These are phyloP conservation scores for Zaprionus kolodkinae DNA, from an alignment of 1,140 invertebrate species.

Conservation along the genomic window DNA sequence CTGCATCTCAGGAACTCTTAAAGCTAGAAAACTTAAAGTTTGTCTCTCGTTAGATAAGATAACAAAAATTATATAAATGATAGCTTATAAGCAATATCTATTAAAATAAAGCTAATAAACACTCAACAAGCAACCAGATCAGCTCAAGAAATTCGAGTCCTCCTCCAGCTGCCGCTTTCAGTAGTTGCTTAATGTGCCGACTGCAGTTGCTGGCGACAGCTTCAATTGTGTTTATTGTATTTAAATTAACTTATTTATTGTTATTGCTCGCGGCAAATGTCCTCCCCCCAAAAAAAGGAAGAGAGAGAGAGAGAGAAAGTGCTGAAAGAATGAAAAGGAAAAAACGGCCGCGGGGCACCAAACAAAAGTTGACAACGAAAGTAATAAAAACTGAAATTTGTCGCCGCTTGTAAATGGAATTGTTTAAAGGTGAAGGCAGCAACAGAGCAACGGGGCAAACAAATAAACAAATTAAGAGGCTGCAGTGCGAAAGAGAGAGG, in stretches of 20 bases:
- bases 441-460: constrained; percentile 48
- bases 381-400: constrained; percentile 79
- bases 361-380: constrained; percentile 72
- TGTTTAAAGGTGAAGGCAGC: constrained; percentile 76
- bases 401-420: constrained; percentile 81
- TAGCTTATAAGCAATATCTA: neutral
- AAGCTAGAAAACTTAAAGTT: neutral
- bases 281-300: constrained; percentile 25
- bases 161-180: neutral
- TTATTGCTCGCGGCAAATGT: constrained; percentile 51
- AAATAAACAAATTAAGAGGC: constrained; percentile 80
- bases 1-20: neutral
- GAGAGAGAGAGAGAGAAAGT: neutral
- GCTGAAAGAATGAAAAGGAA: neutral
- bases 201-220: constrained; percentile 40
- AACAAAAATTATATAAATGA: neutral
- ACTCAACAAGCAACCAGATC: neutral
- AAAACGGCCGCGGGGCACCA: constrained; percentile 3
- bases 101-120: neutral
- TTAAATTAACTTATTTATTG: constrained; percentile 83
- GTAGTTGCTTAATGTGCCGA: constrained; percentile 18
- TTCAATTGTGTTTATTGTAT: constrained; percentile 80
- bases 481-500: constrained; percentile 4
- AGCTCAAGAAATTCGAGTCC: neutral
- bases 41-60: neutral